Base-by-base conservation (phyloP, 2,797 vertebrate genomes). In the Chelon labrosus region DNA sequence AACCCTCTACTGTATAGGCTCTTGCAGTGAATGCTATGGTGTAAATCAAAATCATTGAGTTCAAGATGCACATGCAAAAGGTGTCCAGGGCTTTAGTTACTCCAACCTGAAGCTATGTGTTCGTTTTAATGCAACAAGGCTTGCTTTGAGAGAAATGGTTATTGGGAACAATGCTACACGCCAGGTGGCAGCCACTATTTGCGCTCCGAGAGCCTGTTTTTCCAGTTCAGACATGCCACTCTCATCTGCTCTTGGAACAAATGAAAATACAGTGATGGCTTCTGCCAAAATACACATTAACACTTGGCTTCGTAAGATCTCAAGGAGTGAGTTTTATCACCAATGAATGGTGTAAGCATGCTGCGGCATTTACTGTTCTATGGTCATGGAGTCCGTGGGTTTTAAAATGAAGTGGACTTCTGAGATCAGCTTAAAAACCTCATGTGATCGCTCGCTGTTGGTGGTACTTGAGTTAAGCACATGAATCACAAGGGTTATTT, bases 21-120 rank as follows among this genome's bases (percentile, higher is more conserved):
- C 37, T 51, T 56, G 44, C 46, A 42, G 20, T 27, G 17, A 52
- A 44, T 60, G 74, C 19, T 67, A 10, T 50, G 35, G 63, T 57
- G 68, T 58, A 82, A 86, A 83, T 75, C 46, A 65, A 65, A 71
- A 68, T 49, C 37, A 42, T 70, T 77, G 44, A 42, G 27, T 63
- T 73, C 42, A 63, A 74, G 42, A 65, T 69, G 59, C 49, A 53
- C 31, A 49, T 65, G 39, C 53, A 38, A 57, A 65, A 61, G 54
- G 74, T 57, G 63, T 50, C 60, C 38, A 61, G 27, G 47, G 51
- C 6, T 25, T 51, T 56, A 19, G 12, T 35, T 50, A 19, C 50
- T 59, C 50, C 47, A 38, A 71, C 53, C 22, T 37, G 51, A 70
- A 59, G 25, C 60, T 37, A 20, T 11, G 10, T 37, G 76, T 71